phyloP scores from a whole-genome alignment of 1,140 invertebrate species.

The Cyclina sinensis region DNA sequence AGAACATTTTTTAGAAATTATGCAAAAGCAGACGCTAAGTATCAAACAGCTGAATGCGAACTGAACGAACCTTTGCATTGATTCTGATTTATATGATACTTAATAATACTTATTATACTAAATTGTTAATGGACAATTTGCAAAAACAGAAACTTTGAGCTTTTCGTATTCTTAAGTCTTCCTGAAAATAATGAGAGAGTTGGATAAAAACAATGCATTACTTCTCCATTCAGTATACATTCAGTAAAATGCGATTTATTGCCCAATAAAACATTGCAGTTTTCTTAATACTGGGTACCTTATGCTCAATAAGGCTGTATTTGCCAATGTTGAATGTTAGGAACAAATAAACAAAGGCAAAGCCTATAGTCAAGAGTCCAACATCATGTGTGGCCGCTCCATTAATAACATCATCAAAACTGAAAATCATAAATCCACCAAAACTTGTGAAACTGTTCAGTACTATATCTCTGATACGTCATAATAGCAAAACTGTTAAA shows the following conservation, averaged over 20 bases:
- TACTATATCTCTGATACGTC: too few relatives aligned
- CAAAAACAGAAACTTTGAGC: too few relatives aligned
- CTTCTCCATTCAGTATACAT: neutral
- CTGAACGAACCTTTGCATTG: neutral
- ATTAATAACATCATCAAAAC: conserved; percentile 72
- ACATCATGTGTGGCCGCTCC: conserved; percentile 90
- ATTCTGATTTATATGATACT: too few relatives aligned
- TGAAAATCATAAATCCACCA: conserved; percentile 50
- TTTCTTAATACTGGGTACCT: conserved; percentile 80
- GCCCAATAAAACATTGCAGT: neutral
- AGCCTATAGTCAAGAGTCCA: conserved; percentile 90
- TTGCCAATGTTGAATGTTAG: conserved; percentile 91
- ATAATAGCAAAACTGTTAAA: too few relatives aligned
- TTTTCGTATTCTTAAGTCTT: too few relatives aligned
- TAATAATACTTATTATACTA: too few relatives aligned
- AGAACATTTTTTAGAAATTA: neutral
- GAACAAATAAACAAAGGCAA: conserved; percentile 91
- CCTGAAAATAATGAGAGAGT: too few relatives aligned
- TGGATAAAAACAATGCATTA: too few relatives aligned
- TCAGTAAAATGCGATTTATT: neutral
- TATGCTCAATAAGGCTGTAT: conserved; percentile 91
- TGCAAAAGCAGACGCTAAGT: neutral
- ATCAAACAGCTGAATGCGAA: neutral
- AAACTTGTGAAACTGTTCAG: too few relatives aligned
- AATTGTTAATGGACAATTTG: too few relatives aligned